Evolutionary conservation across 2,797 vertebrate genomes (phyloP).

Genomic region (Diplodus sargus): DNA sequence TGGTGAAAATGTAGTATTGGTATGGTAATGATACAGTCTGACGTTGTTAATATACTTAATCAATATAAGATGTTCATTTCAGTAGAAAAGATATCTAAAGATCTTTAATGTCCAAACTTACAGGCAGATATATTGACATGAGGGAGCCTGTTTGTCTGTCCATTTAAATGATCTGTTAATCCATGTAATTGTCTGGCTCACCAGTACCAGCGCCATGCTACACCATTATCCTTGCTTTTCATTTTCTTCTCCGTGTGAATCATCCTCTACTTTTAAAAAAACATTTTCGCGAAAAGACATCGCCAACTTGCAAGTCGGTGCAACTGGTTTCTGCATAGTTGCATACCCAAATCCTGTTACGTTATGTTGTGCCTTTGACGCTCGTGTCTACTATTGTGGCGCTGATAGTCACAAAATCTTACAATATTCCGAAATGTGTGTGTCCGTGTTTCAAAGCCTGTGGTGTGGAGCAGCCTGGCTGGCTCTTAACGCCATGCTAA

Average conservation of each 20-base stretch:
- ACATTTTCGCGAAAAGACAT: not conserved
- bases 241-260: slow-evolving; percentile 33
- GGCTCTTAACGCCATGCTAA: slow-evolving; percentile 69
- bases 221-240: not conserved
- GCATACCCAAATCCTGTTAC: not conserved
- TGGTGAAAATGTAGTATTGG: not conserved
- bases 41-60: not conserved
- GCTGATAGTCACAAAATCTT: slow-evolving; percentile 29
- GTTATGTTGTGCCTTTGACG: slow-evolving; percentile 1
- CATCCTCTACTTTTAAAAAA: slow-evolving; percentile 11
- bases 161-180: slow-evolving; percentile 23
- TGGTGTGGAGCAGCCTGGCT: slow-evolving; percentile 31
- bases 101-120: not conserved
- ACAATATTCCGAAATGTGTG: slow-evolving; percentile 1
- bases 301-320: slow-evolving; percentile 20
- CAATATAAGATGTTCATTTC: not conserved
- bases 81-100: not conserved
- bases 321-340: slow-evolving; percentile 44
- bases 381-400: not conserved
- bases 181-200: slow-evolving; percentile 20
- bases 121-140: not conserved
- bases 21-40: not conserved
- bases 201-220: slow-evolving; percentile 25
- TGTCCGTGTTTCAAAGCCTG: slow-evolving; percentile 35
- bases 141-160: slow-evolving; percentile 13